These are phyloP conservation scores for Sepiola atlantica DNA, from an alignment of 2,888 invertebrate genomes.

Conservation along the genomic window DNA sequence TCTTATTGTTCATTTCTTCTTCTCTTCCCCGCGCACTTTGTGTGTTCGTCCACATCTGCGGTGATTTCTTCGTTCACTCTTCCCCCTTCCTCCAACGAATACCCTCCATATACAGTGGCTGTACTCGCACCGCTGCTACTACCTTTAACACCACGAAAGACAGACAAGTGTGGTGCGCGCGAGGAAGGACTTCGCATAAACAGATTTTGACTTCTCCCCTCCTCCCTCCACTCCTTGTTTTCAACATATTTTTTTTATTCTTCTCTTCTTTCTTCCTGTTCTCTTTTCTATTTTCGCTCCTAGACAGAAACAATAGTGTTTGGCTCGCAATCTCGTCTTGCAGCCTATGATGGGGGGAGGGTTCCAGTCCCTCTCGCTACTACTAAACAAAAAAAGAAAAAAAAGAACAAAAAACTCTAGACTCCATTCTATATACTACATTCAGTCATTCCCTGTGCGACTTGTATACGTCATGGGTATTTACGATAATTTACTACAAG, in stretches of 20 bases:
- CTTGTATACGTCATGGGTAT: neutral
- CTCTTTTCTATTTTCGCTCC: neutral
- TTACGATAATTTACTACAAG: neutral
- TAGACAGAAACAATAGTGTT: neutral
- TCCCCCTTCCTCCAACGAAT: neutral
- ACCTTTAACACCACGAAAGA: neutral
- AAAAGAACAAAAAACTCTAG: neutral
- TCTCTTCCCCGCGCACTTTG: neutral
- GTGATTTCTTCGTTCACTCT: neutral
- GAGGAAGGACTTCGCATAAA: neutral
- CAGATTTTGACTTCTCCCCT: neutral
- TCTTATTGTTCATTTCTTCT: neutral
- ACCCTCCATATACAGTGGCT: neutral
- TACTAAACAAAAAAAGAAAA: no score
- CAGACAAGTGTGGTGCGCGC: neutral
- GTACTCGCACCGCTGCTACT: neutral
- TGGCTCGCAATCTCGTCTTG: no score
- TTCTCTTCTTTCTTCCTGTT: neutral
- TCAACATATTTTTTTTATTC: no score
- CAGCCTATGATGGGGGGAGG: neutral
- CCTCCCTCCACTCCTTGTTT: neutral
- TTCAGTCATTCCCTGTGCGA: neutral
- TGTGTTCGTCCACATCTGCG: neutral
- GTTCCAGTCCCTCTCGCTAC: neutral
- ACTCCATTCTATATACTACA: neutral